These are phyloP conservation scores for Nestor notabilis DNA, from an alignment of 2,113 vertebrate species.

Conservation along the genomic window DNA sequence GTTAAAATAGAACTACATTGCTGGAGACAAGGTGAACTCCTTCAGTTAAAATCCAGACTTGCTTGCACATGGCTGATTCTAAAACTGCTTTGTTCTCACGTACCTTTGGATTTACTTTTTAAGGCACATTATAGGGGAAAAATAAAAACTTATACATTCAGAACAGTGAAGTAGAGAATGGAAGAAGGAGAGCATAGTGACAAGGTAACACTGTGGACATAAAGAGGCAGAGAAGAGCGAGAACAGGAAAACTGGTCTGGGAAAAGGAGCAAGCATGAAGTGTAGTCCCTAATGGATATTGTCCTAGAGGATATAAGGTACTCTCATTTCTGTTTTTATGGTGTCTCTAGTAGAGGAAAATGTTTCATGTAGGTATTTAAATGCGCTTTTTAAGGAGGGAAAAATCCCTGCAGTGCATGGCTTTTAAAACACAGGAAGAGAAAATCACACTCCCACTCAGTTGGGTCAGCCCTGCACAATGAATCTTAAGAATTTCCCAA, in stretches of 20 bases:
- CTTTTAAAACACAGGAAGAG: not conserved
- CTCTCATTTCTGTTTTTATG: not conserved
- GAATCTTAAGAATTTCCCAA: not conserved
- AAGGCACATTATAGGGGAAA: not conserved
- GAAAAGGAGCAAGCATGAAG: not conserved
- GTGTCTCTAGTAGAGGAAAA: not conserved
- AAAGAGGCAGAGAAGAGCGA: not conserved
- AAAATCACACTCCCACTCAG: not conserved
- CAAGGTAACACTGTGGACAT: not conserved
- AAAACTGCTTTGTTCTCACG: not conserved
- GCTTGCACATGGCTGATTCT: not conserved
- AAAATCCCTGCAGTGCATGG: accelerated
- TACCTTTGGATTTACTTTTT: not conserved
- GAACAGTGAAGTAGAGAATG: not conserved
- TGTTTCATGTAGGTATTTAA: not conserved
- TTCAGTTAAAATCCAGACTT: not conserved
- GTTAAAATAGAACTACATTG: not conserved
- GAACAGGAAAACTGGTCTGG: not conserved
- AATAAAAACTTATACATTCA: not conserved
- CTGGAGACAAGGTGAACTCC: not conserved
- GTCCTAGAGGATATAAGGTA: not conserved
- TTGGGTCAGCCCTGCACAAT: not conserved
- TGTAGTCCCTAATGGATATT: not conserved
- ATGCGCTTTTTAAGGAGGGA: not conserved
- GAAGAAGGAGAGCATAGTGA: not conserved